These are phyloP conservation scores for Limnephilus auricula DNA, from an alignment of 2,888 invertebrate genomes.

Conservation along the genomic window DNA sequence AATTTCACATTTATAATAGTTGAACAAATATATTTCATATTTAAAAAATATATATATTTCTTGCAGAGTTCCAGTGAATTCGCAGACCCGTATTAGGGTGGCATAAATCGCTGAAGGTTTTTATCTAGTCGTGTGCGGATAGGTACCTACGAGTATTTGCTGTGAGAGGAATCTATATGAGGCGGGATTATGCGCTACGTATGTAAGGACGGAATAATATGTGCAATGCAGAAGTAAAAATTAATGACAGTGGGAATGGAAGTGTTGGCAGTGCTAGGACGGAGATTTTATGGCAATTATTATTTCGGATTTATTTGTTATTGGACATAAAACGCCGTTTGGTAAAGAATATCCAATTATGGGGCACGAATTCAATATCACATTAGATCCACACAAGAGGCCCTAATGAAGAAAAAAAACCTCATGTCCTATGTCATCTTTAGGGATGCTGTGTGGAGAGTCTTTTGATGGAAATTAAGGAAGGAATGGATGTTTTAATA, in stretches of 20 bases:
- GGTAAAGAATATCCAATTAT: no score
- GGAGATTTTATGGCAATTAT: background rate
- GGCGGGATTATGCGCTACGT: background rate
- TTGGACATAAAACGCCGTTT: no score
- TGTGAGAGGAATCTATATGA: constrained; percentile 20
- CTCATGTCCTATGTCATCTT: no score
- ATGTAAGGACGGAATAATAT: background rate
- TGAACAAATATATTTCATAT: background rate
- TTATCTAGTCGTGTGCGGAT: constrained; percentile 31
- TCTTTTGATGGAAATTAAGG: no score
- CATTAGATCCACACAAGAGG: no score
- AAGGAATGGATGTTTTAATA: no score
- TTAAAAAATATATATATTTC: background rate
- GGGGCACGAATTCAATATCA: no score
- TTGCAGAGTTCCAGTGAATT: background rate
- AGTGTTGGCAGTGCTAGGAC: constrained; percentile 12
- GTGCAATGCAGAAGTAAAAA: constrained; percentile 47
- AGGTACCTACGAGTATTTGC: background rate
- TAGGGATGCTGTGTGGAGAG: no score
- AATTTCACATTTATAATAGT: background rate
- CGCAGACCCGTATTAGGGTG: constrained; percentile 22
- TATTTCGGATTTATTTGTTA: background rate
- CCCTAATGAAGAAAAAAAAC: no score
- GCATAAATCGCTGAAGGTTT: constrained; percentile 47
- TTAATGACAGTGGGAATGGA: constrained; percentile 45